Base-by-base conservation (phyloP, 2,888 invertebrate species). In the Rhagophthalmus giganteus region DNA sequence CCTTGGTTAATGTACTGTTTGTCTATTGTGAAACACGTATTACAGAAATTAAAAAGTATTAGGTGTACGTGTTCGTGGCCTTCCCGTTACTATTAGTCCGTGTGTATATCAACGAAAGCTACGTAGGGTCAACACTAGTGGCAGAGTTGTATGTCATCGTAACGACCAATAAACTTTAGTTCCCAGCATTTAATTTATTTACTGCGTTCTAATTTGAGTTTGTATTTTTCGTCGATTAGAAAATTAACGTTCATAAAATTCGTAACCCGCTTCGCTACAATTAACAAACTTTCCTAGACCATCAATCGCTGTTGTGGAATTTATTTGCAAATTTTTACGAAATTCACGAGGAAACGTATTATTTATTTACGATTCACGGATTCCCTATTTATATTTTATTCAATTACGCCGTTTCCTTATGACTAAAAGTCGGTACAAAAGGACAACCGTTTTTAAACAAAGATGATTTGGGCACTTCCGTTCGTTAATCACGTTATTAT, bases 81-180 rank as follows among this genome's bases (percentile, higher is more conserved):
- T 45, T 51, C 39, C 45, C 51, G 51, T 51, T 51, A 44, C 39
- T 45, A 34, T 45, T 41, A 25, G 31, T 31, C 20, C 34, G 40
- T 48, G 35, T 35, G 40, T 48, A 14, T 48, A 48, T 41, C 28
- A 45, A 45, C 45, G 39, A 45, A 26, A 34, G 45, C 51, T 51
- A 51, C 45, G 51, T 45, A 51, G 51, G 51, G 51, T 51, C 51
- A 51, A 51, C 51, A 44, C 33, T 28, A 28, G 50, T 37, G 37
- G 41, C 27, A 39, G 47, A 39, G 39, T 26, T 39, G 26, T 49
- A 27, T 49, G 49, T 49, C 49, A 49, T 49, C 31, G 12, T 42
- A 49, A 49, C 37, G 38, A 47, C 35, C 35, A 41, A 49, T 49
- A 49, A 49, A 49, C 37, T 35, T 25, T 16, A 14, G 20, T 24